A percentile compares a stretch with the other conserved stretches of the same genome.
Conservation (phyloP, 2,113 vertebrate genomes). For the Apaloderma vittatum region DNA sequence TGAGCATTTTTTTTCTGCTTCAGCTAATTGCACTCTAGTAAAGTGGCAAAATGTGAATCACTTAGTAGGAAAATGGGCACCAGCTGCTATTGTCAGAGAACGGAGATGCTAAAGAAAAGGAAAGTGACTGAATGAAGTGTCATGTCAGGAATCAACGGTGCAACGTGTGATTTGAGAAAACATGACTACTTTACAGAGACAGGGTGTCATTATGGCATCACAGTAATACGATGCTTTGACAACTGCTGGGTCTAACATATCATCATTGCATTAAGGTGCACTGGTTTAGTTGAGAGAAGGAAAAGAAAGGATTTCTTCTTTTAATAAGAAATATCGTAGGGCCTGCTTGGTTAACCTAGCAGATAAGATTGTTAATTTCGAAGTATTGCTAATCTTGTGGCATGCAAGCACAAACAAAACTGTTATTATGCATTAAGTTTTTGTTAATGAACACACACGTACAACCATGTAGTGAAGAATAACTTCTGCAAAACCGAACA, state of each 20-base stretch:
- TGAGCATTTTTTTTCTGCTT: constrained; percentile 69
- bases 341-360: constrained; percentile 79
- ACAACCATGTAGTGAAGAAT: not conserved
- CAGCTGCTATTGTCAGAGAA: constrained; percentile 84
- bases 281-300: constrained; percentile 78
- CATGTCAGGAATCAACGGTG: constrained; percentile 89
- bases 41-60: constrained; percentile 83
- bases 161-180: constrained; percentile 89
- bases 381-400: constrained; percentile 14
- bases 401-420: not conserved
- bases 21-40: constrained; percentile 82
- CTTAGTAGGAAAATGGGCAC: constrained; percentile 83
- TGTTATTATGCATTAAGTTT: not conserved
- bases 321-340: constrained; percentile 81
- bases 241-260: constrained; percentile 93
- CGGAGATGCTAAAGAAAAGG: constrained; percentile 71
- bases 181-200: constrained; percentile 90
- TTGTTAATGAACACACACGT: not conserved
- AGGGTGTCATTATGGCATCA: constrained; percentile 96
- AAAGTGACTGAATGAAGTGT: constrained; percentile 83
- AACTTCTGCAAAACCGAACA: not conserved
- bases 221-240: constrained; percentile 93
- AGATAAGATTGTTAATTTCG: constrained; percentile 49
- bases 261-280: constrained; percentile 98
- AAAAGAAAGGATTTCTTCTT: constrained; percentile 78